Conservation (phyloP, 2,797 vertebrate species). For the Poecilia velifera region DNA sequence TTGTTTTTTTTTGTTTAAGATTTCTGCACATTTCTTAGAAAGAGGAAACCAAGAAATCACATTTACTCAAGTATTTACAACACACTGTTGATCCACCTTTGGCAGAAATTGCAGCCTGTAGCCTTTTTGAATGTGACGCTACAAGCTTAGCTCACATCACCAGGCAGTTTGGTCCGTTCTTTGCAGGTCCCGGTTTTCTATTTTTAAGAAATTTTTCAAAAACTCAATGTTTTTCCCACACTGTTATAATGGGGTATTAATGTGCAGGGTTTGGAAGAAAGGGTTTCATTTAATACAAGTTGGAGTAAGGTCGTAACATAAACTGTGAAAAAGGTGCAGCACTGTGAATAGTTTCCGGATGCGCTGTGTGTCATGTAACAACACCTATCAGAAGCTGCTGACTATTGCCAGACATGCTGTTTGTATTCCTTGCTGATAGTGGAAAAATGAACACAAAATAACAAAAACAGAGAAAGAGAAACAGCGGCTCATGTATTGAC, state of each 20-base stretch:
- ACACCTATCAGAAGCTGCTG: not conserved
- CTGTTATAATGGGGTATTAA: not conserved
- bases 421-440: not conserved
- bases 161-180: too few species aligned
- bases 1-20: too few species aligned
- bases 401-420: not conserved
- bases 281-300: not conserved
- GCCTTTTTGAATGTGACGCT: too few species aligned
- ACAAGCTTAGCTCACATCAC: too few species aligned
- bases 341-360: not conserved
- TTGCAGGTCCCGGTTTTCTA: not conserved
- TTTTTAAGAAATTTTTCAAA: not conserved
- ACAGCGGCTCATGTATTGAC: not conserved
- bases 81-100: too few species aligned
- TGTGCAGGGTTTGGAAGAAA: not conserved
- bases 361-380: not conserved
- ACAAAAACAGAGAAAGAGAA: not conserved
- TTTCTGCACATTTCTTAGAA: too few species aligned
- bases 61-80: too few species aligned
- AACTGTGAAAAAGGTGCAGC: not conserved
- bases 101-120: too few species aligned
- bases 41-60: too few species aligned
- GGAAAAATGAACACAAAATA: not conserved
- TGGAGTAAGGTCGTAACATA: not conserved
- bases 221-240: not conserved